Evolutionary conservation across 2,113 vertebrate genomes (phyloP), one percentile per base, ranked within the genome.

Genomic region (Ia io): DNA sequence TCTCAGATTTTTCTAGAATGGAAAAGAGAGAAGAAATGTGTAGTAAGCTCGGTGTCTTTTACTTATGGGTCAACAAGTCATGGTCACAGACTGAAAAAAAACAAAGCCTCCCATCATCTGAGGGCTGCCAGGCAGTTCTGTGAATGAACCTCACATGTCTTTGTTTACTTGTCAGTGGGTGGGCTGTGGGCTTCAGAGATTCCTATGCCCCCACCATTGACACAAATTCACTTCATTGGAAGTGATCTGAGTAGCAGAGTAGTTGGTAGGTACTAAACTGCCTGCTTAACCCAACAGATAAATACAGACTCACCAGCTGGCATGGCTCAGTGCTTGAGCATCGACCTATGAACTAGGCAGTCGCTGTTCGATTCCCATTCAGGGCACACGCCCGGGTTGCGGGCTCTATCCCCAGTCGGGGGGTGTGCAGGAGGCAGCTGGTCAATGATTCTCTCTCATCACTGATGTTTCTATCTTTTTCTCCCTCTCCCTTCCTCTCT

Each of bases 31-130:
- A 88, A 88, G 47, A 96, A 94, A 47, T 78, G 13, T 22, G 3
- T 76, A 61, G 63, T 84, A 67, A 70, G 51, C 79, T 73, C 23
- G 49, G 59, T 92, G 53, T 23, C 61, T 96, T 90, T 94, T 93
- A 92, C 49, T 25, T 63, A 25, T 42, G 73, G 88, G 73, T 85
- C 78, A 61, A 47, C 69, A 71, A n/a, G 61, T 91, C 53, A 76
- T 53, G 88, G 40, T 83, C 71, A 89, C 51, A 84, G 51, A 92
- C 78, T n/a, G 77, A 79, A 86, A 42, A 79, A 91, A 32, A 61
- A 1, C 67, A 67, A 85, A 97, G 95, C 28, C 17, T 86, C 11
- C 22, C 73, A 28, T 47, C 47, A 70, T 65, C 6, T 40, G n/a
- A 67, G 53, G 14, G 23, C 63, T 90, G 59, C 28, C 80, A 78